phyloP scores from a whole-genome alignment of 2,888 invertebrate genomes.

The Tinea trinotella region DNA sequence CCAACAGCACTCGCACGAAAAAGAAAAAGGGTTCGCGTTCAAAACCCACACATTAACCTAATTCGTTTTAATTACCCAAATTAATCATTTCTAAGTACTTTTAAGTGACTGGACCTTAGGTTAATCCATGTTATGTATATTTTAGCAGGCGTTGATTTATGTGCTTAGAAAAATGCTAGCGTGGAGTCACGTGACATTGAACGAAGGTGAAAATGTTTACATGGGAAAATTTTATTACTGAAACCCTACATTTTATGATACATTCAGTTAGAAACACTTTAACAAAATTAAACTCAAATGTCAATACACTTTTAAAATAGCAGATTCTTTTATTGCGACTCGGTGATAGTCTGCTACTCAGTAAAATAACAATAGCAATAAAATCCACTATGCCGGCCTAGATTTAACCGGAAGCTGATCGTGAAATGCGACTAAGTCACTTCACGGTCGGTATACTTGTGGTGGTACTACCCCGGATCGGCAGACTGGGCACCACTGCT shows the following conservation, averaged over 20 bases:
- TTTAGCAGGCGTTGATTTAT: conserved; percentile 50
- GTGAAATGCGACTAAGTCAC: no score
- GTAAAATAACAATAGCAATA: no score
- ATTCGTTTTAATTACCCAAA: conserved; percentile 66
- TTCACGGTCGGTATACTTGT: no score
- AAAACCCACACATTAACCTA: conserved; percentile 68
- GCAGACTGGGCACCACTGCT: no score
- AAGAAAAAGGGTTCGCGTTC: conserved; percentile 42
- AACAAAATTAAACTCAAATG: background rate
- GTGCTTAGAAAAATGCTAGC: conserved; percentile 31
- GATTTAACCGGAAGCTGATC: no score
- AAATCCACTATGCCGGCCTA: no score
- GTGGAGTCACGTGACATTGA: conserved; percentile 41
- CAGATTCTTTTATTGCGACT: no score
- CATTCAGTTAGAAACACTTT: background rate
- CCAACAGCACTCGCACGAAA: conserved; percentile 44
- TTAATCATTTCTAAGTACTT: conserved; percentile 63
- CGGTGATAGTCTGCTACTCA: no score
- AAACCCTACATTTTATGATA: background rate
- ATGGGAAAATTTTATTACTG: background rate
- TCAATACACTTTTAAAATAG: no score
- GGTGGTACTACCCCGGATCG: no score
- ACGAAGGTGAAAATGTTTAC: conserved; percentile 21
- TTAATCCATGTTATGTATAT: conserved; percentile 37
- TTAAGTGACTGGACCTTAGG: conserved; percentile 38